phyloP scores from a whole-genome alignment of 2,113 vertebrate species.

The Charadrius vociferus region DNA sequence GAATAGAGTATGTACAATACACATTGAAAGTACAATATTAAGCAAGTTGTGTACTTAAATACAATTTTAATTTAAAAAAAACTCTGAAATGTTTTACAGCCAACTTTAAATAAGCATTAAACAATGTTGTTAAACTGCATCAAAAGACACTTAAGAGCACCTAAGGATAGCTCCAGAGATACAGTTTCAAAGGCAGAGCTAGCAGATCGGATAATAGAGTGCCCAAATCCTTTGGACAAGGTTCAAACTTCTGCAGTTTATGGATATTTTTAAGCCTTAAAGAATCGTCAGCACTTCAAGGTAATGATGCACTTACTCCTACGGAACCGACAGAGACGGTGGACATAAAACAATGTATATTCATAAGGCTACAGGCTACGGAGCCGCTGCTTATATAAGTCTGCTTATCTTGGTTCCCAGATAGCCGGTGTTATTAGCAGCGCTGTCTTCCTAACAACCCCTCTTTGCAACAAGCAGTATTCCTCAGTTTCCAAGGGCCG shows the following conservation, averaged over 20 bases:
- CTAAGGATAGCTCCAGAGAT: slow-evolving; percentile 70
- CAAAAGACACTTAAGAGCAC: slow-evolving; percentile 55
- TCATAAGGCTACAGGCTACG: slow-evolving; percentile 25
- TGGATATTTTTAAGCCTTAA: slow-evolving; percentile 69
- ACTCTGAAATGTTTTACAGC: background rate
- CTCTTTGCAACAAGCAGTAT: background rate
- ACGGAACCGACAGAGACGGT: slow-evolving; percentile 15
- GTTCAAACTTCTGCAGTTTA: slow-evolving; percentile 69
- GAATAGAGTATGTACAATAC: background rate
- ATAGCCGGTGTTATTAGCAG: slow-evolving; percentile 18
- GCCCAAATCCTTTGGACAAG: slow-evolving; percentile 74
- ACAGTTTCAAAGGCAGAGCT: slow-evolving; percentile 73
- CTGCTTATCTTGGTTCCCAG: slow-evolving; percentile 50
- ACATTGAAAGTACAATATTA: background rate
- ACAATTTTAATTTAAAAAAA: background rate
- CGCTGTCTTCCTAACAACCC: background rate
- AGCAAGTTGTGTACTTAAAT: background rate
- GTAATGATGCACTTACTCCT: slow-evolving; percentile 68
- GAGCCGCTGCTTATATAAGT: slow-evolving; percentile 55
- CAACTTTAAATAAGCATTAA: background rate
- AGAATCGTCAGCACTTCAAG: slow-evolving; percentile 54
- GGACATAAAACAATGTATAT: slow-evolving; percentile 55
- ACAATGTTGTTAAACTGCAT: slow-evolving; percentile 6
- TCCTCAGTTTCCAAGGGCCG: slow-evolving; percentile 32
- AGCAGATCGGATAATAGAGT: slow-evolving; percentile 66